Evolutionary conservation across 2,888 invertebrate species (phyloP).

Genomic region (Drosophila sordidula): DNA sequence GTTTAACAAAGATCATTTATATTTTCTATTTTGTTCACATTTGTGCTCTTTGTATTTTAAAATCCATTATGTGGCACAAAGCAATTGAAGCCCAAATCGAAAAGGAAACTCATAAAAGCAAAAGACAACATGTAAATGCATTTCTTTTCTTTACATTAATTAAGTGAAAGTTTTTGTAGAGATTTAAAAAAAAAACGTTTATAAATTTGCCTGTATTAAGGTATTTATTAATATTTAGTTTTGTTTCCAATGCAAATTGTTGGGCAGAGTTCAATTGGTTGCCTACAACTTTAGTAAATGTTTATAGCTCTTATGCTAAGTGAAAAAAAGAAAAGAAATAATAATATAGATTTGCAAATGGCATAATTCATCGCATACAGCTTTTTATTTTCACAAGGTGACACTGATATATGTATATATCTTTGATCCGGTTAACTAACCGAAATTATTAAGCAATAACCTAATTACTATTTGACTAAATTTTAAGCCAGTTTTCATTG

Average conservation of each 20-base stretch:
- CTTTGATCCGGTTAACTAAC: neutral
- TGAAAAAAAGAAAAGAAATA: neutral
- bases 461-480: neutral
- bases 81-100: slow-evolving; percentile 16
- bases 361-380: neutral
- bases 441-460: too few relatives aligned
- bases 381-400: neutral
- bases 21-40: slow-evolving; percentile 13
- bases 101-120: slow-evolving; percentile 24
- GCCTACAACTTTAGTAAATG: slow-evolving; percentile 5
- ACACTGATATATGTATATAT: neutral
- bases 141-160: slow-evolving; percentile 23
- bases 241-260: slow-evolving; percentile 1
- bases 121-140: slow-evolving; percentile 37
- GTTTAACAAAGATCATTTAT: slow-evolving; percentile 15
- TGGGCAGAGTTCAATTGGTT: neutral
- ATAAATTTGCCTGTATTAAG: slow-evolving; percentile 16
- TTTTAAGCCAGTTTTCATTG: neutral
- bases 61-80: slow-evolving; percentile 30
- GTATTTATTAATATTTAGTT: slow-evolving; percentile 4
- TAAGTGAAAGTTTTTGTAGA: slow-evolving; percentile 15
- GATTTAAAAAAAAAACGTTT: slow-evolving; percentile 10
- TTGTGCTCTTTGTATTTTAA: slow-evolving; percentile 30
- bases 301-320: neutral
- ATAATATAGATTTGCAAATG: slow-evolving; percentile 6